Evolutionary conservation across 2,888 invertebrate species (phyloP).

Genomic region (Coelinius sp.): DNA sequence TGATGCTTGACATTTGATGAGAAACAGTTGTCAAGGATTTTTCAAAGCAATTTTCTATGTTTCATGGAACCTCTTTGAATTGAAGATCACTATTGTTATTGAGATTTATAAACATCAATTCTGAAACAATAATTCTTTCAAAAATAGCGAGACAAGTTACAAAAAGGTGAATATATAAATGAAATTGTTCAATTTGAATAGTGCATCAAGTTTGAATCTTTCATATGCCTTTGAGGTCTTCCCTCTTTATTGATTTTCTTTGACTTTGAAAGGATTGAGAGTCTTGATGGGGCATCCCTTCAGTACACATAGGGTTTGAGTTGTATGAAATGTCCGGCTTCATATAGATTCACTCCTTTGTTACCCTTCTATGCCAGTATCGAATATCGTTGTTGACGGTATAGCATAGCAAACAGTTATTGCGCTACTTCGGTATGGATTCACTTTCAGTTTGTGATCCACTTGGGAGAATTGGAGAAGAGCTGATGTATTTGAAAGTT

Average conservation of each 20-base stretch:
- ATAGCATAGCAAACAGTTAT: not conserved
- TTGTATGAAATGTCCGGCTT: conserved; percentile 12
- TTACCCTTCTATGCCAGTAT: not conserved
- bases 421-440: not conserved
- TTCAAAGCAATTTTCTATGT: no score
- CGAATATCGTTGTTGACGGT: conserved; percentile 10
- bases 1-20: not conserved
- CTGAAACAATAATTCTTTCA: no score
- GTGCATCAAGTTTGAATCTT: not conserved
- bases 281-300: not conserved
- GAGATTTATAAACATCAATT: no score
- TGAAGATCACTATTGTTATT: no score
- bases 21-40: not conserved
- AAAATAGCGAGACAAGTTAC: not conserved
- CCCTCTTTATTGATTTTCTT: not conserved
- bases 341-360: not conserved
- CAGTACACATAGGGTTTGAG: not conserved
- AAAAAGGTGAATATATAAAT: not conserved
- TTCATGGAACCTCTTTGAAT: no score
- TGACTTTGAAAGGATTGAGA: not conserved
- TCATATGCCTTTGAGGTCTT: not conserved
- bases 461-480: not conserved
- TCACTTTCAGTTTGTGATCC: conserved; percentile 5
- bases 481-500: conserved; percentile 5
- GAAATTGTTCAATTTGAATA: not conserved